Conservation (phyloP, 2,797 vertebrate genomes). For the Melanotaenia parkinsoni region DNA sequence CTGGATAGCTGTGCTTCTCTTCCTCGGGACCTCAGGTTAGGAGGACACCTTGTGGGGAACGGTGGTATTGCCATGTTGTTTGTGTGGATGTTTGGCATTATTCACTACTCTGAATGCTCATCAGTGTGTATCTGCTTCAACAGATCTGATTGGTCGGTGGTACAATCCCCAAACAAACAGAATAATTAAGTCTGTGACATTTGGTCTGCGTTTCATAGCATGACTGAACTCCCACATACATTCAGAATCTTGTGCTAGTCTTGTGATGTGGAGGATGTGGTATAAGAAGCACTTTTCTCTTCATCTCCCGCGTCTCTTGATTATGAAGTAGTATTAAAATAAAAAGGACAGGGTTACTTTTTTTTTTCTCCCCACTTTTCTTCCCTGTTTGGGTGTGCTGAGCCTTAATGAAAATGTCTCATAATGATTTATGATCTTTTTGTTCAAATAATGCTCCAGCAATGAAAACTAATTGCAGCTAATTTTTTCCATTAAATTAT, state of each 20-base stretch:
- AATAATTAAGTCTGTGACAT: slow-evolving; percentile 52
- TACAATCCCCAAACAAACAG: slow-evolving; percentile 21
- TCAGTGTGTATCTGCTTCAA: background rate
- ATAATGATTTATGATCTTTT: background rate
- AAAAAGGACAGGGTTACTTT: background rate
- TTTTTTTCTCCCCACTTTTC: background rate
- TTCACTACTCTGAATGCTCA: background rate
- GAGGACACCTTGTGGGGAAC: background rate
- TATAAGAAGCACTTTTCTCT: slow-evolving; percentile 61
- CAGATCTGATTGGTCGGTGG: background rate
- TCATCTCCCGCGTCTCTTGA: slow-evolving; percentile 56
- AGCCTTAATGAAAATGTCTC: background rate
- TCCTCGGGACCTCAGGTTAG: slow-evolving; percentile 94
- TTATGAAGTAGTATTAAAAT: slow-evolving; percentile 35
- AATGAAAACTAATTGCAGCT: too few species aligned
- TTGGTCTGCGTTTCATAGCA: slow-evolving; percentile 41
- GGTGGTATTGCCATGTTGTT: background rate
- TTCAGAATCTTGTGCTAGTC: slow-evolving; percentile 56
- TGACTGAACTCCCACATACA: slow-evolving; percentile 67
- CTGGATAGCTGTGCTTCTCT: slow-evolving; percentile 94
- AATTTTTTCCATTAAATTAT: too few species aligned
- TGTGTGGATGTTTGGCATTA: background rate
- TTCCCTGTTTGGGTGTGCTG: background rate
- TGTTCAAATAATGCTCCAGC: too few species aligned
- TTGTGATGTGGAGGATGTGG: slow-evolving; percentile 55